These are phyloP conservation scores for Pseudococcus longispinus DNA, from an alignment of 2,888 invertebrate genomes.

Conservation along the genomic window DNA sequence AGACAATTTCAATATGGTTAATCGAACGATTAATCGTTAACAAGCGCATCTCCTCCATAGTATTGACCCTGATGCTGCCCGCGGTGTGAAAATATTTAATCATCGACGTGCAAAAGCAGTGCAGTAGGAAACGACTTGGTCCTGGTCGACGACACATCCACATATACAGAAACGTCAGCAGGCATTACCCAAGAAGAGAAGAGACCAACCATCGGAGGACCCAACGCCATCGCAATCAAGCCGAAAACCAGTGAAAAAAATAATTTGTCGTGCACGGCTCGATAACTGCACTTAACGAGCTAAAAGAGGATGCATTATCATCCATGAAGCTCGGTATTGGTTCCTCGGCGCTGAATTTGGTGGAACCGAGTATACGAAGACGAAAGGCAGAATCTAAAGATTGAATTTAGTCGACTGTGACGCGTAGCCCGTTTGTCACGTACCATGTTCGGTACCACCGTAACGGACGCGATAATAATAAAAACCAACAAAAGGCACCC, in stretches of 20 bases:
- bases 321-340: constrained; percentile 47
- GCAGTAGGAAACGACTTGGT: background rate
- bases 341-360: background rate
- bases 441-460: constrained; percentile 54
- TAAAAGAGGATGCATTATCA: constrained; percentile 47
- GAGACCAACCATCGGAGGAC: background rate
- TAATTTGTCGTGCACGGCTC: constrained; percentile 56
- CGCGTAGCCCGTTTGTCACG: constrained; percentile 51
- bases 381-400: constrained; percentile 11
- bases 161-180: background rate
- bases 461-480: constrained; percentile 55
- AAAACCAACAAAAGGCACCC: constrained; percentile 57
- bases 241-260: constrained; percentile 34
- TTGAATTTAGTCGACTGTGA: constrained; percentile 55
- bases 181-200: background rate
- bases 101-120: constrained; percentile 8
- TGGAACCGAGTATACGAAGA: background rate
- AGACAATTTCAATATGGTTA: constrained; percentile 35
- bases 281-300: constrained; percentile 56
- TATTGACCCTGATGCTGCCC: background rate
- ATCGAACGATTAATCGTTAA: constrained; percentile 20
- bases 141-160: constrained; percentile 3
- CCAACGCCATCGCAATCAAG: background rate
- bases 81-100: constrained; percentile 43
- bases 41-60: constrained; percentile 10